Conservation (phyloP, 2,797 vertebrate genomes). For the Rhinella marina region DNA sequence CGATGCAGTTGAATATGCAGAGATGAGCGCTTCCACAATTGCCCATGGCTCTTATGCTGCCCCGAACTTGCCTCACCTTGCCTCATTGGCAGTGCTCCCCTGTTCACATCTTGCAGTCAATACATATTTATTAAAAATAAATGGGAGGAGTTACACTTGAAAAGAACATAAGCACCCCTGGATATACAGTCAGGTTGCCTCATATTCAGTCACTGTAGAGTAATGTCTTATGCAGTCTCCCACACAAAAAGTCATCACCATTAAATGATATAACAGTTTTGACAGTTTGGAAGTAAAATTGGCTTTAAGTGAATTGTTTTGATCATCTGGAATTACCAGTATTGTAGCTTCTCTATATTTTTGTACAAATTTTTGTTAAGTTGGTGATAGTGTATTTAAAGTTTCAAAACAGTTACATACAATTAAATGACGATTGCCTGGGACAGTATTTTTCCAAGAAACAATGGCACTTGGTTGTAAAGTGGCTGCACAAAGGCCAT, state of each 20-base stretch:
- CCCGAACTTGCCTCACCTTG: too few species aligned
- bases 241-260: not conserved
- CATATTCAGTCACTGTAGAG: not conserved
- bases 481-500: too few species aligned
- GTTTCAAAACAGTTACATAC: not conserved
- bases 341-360: not conserved
- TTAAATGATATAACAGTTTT: not conserved
- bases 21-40: too few species aligned
- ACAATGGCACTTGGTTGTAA: too few species aligned
- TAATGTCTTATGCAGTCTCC: not conserved
- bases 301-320: not conserved
- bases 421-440: not conserved
- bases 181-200: not conserved
- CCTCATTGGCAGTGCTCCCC: too few species aligned
- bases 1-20: too few species aligned
- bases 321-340: not conserved
- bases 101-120: not conserved
- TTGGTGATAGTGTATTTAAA: not conserved
- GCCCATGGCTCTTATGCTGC: too few species aligned
- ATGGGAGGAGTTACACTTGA: not conserved
- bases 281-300: not conserved
- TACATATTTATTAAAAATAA: not conserved
- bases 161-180: not conserved
- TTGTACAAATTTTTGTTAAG: not conserved
- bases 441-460: too few species aligned